Percentiles rank a stretch among this genome's conserved stretches.
These are phyloP conservation scores for Falco concolor DNA, from an alignment of 2,797 vertebrate genomes.

Conservation along the genomic window DNA sequence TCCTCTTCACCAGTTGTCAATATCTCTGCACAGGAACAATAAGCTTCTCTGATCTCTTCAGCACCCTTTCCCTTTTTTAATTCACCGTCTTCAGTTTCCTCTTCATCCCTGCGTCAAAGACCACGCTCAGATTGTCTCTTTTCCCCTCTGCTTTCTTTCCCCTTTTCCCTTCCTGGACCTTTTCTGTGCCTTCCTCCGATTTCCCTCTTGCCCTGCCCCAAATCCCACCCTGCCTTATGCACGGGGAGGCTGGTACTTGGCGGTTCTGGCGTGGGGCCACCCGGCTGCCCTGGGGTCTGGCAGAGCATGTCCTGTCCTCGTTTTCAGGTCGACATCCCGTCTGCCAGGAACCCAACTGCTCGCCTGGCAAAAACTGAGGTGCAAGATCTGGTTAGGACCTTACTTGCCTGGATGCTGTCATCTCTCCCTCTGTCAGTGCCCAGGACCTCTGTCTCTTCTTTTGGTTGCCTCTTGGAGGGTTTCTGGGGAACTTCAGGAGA, in stretches of 20 bases:
- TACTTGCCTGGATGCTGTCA: not conserved
- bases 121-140: not conserved
- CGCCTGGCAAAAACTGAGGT: not conserved
- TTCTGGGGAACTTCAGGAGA: not conserved
- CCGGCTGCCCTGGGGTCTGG: not conserved
- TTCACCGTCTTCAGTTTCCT: not conserved
- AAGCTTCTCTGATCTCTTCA: not conserved
- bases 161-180: not conserved
- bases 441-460: not conserved
- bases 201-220: not conserved
- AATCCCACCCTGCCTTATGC: not conserved
- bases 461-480: not conserved
- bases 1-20: not conserved
- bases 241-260: not conserved
- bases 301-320: not conserved
- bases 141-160: not conserved
- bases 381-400: not conserved
- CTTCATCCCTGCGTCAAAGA: not conserved
- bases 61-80: not conserved
- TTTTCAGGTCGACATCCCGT: not conserved
- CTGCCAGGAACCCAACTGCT: constrained; percentile 36
- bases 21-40: not conserved
- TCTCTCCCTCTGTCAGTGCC: not conserved
- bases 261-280: not conserved
- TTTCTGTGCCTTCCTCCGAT: not conserved